Conservation (phyloP, 2,113 vertebrate species). For the cattle (Bos taurus) region ARS-UCD2.0 NC_037342.1:39249501-39250000, state of each 20-base stretch:
- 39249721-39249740: slow-evolving; percentile 29
- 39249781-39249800: background rate
- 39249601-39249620: background rate
- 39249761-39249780: background rate
- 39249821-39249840: background rate
- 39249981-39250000: background rate
- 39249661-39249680: background rate
- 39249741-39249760: background rate
- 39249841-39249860: background rate
- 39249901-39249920: background rate
- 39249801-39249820: background rate
- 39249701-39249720: background rate
- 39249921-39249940: background rate
- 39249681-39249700: background rate
- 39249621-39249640: background rate
- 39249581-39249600: background rate
- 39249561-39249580: background rate
- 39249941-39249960: background rate
- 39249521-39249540: background rate
- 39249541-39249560: slow-evolving; percentile 17
- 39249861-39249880: background rate
- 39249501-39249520: background rate
- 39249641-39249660: background rate
- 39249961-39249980: background rate
- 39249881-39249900: background rate